Evolutionary conservation across 2,797 vertebrate genomes (phyloP).

Genomic region (Mus caroli): DNA sequence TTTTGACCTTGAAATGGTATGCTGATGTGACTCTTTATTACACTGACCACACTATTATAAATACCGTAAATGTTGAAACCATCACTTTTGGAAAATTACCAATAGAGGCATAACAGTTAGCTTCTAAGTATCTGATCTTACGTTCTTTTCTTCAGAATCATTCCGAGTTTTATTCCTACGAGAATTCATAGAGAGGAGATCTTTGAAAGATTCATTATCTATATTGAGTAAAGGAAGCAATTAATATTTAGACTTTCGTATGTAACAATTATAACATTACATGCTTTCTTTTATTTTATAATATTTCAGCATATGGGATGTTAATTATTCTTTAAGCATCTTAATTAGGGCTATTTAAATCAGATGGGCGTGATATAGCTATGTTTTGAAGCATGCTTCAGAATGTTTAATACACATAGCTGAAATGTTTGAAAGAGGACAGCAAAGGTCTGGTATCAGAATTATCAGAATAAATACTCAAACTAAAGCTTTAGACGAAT

Average conservation of each 20-base stretch:
- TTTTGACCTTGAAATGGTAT: not conserved
- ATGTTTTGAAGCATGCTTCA: slow-evolving; percentile 68
- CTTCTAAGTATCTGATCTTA: slow-evolving; percentile 59
- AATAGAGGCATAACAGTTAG: not conserved
- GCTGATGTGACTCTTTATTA: not conserved
- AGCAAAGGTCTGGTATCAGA: slow-evolving; percentile 60
- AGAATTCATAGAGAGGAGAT: slow-evolving; percentile 40
- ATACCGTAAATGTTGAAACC: not conserved
- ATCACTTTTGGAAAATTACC: not conserved
- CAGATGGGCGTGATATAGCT: slow-evolving; percentile 63
- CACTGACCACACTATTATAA: slow-evolving; percentile 27
- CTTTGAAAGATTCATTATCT: slow-evolving; percentile 51
- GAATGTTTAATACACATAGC: slow-evolving; percentile 69
- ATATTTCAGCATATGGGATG: slow-evolving; percentile 75
- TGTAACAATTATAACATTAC: slow-evolving; percentile 64
- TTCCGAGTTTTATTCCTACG: slow-evolving; percentile 48
- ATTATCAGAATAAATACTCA: slow-evolving; percentile 53
- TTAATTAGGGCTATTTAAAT: slow-evolving; percentile 86
- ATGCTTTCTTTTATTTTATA: slow-evolving; percentile 74
- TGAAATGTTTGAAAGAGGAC: slow-evolving; percentile 66
- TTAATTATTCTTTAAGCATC: slow-evolving; percentile 68
- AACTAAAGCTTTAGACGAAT: slow-evolving; percentile 14
- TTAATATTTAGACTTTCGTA: slow-evolving; percentile 82
- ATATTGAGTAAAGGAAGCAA: slow-evolving; percentile 56
- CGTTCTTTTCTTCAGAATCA: slow-evolving; percentile 26